Evolutionary conservation across 2,113 vertebrate genomes (phyloP).

Genomic region (Xiphophorus couchianus): DNA sequence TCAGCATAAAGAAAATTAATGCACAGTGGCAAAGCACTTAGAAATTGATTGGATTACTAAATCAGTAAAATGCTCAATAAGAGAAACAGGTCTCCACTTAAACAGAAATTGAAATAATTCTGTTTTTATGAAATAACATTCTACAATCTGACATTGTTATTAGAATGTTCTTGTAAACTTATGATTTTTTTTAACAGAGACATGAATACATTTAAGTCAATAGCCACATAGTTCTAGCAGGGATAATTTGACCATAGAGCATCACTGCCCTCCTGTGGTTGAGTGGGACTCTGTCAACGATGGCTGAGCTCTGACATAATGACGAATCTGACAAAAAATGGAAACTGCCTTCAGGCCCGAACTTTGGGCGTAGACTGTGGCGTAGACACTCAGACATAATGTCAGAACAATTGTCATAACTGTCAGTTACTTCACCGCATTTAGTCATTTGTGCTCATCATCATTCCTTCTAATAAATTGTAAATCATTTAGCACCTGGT

Average conservation of each 20-base stretch:
- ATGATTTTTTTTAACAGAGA: background rate
- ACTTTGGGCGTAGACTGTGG: conserved; percentile 22
- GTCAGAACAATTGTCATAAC: conserved; percentile 40
- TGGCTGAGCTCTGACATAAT: conserved; percentile 7
- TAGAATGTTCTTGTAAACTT: background rate
- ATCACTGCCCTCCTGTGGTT: conserved; percentile 66
- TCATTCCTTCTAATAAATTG: too few species aligned
- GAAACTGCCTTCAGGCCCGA: conserved; percentile 35
- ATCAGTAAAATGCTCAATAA: background rate
- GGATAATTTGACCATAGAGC: conserved; percentile 13
- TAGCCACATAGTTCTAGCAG: background rate
- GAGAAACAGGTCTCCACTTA: background rate
- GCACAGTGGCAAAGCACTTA: background rate
- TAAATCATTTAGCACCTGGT: too few species aligned
- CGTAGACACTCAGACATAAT: conserved; percentile 21
- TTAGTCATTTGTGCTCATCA: too few species aligned
- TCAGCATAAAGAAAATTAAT: background rate
- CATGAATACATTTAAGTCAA: background rate
- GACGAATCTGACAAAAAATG: conserved; percentile 35
- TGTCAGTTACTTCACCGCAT: too few species aligned
- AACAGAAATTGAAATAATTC: background rate
- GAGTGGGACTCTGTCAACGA: background rate
- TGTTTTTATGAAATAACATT: background rate
- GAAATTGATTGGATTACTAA: background rate
- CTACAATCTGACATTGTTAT: background rate